Evolutionary conservation across 1,140 invertebrate species (phyloP).

Genomic region (Chironomus striatipennis): DNA sequence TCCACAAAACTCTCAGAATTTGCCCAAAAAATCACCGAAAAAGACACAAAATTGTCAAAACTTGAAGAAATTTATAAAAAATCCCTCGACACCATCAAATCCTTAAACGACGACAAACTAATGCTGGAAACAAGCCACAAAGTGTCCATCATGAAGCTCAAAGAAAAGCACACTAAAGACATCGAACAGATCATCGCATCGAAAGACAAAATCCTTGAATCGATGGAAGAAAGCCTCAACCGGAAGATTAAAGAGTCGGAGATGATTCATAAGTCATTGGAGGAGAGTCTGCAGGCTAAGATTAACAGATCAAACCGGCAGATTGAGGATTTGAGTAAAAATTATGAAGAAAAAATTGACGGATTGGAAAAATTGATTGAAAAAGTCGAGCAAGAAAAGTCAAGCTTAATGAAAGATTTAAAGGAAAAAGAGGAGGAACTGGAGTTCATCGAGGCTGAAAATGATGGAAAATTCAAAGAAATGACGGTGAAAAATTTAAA

Average conservation of each 20-base stretch:
- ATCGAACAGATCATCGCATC: not conserved
- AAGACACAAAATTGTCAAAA: no score
- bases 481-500: not conserved
- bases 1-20: no score
- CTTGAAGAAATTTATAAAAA: no score
- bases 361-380: not conserved
- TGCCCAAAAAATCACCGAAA: no score
- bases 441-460: not conserved
- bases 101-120: not conserved
- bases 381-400: not conserved
- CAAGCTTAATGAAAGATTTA: not conserved
- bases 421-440: not conserved
- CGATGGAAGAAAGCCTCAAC: not conserved
- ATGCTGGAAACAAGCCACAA: not conserved
- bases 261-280: not conserved
- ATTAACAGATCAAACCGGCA: not conserved
- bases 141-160: not conserved
- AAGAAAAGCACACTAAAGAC: not conserved
- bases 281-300: not conserved
- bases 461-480: conserved; percentile 9
- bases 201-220: not conserved
- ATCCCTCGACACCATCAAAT: not conserved
- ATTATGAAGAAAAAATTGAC: not conserved
- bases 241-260: not conserved
- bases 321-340: not conserved